phyloP scores from a whole-genome alignment of 2,888 invertebrate genomes.

The Crematogaster levior region DNA sequence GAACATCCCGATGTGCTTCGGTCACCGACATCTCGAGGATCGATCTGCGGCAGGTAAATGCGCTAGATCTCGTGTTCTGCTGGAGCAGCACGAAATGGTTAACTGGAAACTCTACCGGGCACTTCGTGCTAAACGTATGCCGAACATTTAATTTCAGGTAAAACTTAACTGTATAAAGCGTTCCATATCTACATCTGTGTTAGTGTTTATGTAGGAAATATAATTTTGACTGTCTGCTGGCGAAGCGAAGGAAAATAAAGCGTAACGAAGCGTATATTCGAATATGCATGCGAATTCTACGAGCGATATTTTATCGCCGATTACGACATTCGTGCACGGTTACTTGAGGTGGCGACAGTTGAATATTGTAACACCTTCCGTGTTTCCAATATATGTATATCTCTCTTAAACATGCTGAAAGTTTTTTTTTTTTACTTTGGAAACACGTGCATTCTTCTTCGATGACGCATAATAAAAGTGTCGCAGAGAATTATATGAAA shows the following conservation, averaged over 20 bases:
- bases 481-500: neutral
- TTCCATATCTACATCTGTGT: neutral
- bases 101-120: neutral
- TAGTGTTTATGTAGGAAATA: conserved; percentile 1
- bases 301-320: conserved; percentile 24
- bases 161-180: neutral
- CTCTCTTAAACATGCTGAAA: conserved; percentile 20
- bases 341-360: conserved; percentile 47
- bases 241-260: conserved; percentile 17
- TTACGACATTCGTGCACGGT: conserved; percentile 17
- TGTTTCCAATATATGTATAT: conserved; percentile 22
- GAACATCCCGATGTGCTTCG: conserved; percentile 47
- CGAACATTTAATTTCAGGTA: neutral
- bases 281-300: neutral
- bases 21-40: conserved; percentile 68
- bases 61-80: conserved; percentile 23
- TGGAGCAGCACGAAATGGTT: neutral
- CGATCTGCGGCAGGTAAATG: conserved; percentile 65
- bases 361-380: conserved; percentile 22
- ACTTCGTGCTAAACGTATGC: neutral
- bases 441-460: neutral
- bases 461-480: conserved; percentile 15
- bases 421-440: conserved; percentile 3
- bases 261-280: conserved; percentile 21
- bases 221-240: conserved; percentile 18